Conservation (phyloP, 1,140 invertebrate genomes). For the Apocrypta bakeri region DNA sequence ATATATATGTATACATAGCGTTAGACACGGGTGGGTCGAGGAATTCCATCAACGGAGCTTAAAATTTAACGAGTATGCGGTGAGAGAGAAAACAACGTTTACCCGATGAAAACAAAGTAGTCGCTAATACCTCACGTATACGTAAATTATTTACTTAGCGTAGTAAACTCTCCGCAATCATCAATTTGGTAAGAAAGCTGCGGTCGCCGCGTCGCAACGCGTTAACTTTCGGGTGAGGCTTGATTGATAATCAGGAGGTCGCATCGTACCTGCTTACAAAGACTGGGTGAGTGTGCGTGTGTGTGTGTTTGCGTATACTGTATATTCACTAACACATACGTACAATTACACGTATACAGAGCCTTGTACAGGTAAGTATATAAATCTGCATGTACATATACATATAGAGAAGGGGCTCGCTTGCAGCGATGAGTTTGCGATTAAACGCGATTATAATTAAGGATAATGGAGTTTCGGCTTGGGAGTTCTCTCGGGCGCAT, state of each 20-base stretch:
- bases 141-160: background rate
- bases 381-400: background rate
- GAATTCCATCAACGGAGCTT: background rate
- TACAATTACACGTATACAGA: background rate
- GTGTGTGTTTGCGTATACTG: too few species aligned
- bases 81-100: background rate
- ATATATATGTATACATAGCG: too few species aligned
- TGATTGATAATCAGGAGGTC: constrained; percentile 38
- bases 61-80: background rate
- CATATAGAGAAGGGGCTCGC: background rate
- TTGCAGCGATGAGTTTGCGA: constrained; percentile 64
- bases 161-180: background rate
- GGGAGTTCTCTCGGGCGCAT: constrained; percentile 25
- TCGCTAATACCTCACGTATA: background rate
- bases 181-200: background rate
- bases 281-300: too few species aligned
- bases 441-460: constrained; percentile 72
- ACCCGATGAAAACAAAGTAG: background rate
- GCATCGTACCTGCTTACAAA: background rate
- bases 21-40: too few species aligned
- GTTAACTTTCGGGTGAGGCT: constrained; percentile 29
- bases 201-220: background rate
- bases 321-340: background rate
- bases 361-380: constrained; percentile 17
- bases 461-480: constrained; percentile 68